These are phyloP conservation scores for Leucophenga varia DNA, from an alignment of 1,140 invertebrate species.

Conservation along the genomic window DNA sequence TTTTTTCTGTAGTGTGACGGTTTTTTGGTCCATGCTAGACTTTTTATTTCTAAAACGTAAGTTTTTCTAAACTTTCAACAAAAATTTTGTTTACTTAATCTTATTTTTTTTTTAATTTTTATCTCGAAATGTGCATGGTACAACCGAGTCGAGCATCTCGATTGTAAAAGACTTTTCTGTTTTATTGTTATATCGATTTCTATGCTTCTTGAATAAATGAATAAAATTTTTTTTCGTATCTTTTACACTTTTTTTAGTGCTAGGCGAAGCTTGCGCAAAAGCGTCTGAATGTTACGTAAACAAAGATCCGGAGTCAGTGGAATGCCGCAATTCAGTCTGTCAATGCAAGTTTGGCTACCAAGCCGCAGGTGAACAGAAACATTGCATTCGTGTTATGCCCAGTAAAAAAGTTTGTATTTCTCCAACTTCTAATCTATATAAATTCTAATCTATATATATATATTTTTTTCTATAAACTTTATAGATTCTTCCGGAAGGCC, in stretches of 20 bases:
- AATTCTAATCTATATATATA: background rate
- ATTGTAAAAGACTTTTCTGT: no score
- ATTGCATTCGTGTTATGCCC: constrained; percentile 44
- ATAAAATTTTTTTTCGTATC: no score
- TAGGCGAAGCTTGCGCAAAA: constrained; percentile 54
- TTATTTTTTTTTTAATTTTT: no score
- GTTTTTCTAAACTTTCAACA: no score
- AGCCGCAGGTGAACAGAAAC: constrained; percentile 44
- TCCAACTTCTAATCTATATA: background rate
- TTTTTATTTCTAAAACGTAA: no score
- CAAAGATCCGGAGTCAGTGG: constrained; percentile 51
- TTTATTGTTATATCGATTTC: no score
- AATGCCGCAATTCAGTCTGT: constrained; percentile 60
- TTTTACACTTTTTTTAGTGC: constrained; percentile 46
- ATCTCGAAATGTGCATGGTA: no score
- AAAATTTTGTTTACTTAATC: no score
- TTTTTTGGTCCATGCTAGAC: no score
- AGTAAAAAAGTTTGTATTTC: constrained; percentile 45
- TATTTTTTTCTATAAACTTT: constrained; percentile 4
- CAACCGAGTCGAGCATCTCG: background rate
- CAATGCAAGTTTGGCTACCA: constrained; percentile 58
- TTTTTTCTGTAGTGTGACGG: no score
- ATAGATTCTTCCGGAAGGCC: constrained; percentile 56
- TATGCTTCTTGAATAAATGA: no score
- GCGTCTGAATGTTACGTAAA: constrained; percentile 57